Base-by-base conservation (phyloP, 1,140 invertebrate genomes). In the Aphaenogaster floridana region DNA sequence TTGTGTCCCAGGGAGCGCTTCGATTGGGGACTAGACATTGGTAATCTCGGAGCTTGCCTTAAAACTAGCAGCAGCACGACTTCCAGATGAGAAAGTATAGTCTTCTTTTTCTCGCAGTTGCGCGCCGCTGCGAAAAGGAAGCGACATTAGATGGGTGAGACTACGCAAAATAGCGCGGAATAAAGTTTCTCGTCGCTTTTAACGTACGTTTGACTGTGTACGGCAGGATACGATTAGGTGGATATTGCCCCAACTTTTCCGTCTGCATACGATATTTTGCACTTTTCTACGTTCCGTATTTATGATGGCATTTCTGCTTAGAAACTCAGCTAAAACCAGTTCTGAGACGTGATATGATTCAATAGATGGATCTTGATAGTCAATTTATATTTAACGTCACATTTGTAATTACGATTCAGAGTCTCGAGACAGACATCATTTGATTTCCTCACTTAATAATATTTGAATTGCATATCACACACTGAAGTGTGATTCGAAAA, bases 1-100 rank as follows among this genome's bases (percentile, higher is more conserved):
- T 91, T 79, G 71, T 81, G 50, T 63, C 64, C 36, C 79, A 42
- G 66, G 59, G 69, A 34, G 61, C 74, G 39, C 86, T 77, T 76
- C 88, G 89, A 90, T 90, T 81, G 61, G 63, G 36, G 50, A 36
- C 86, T 54, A 39, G 42, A 45, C 59, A 50, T n/a, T 57, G 61
- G 87, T 88, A 90, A 90, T 91, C 77, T 76, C 17, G 45, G 59
- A 61, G 42, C 76, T 86, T 45, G 36, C 34, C 39, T 71, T 66
- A 57, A 74, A 88, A 84, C 68, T 71, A 85, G 11, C 69, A 13
- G 34, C 21, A 48, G 72, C 34, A 28, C 74, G 86, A 88, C 76
- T 88, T 64, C 21, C 88, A 69, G 54, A 63, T 69, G 80, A 69
- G 61, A 84, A 87, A 61, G 36, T 84, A 64, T 48, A 34, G 17